phyloP scores from a whole-genome alignment of 2,113 vertebrate species.

The Raja brachyura region DNA sequence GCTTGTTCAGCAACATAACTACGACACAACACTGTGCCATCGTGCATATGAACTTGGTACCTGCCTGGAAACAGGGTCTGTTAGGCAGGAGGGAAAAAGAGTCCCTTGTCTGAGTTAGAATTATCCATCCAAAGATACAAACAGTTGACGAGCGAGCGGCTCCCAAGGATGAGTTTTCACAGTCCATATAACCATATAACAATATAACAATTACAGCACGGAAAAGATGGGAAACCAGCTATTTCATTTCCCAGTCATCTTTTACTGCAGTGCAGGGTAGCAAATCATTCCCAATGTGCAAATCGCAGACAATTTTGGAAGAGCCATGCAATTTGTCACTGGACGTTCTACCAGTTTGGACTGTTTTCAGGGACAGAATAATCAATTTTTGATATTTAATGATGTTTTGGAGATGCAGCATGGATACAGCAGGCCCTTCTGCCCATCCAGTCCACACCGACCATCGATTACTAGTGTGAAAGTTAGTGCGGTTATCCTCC shows the following conservation, averaged over 20 bases:
- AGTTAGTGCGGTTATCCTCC: no score
- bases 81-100: neutral
- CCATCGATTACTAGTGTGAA: no score
- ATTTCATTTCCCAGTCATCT: neutral
- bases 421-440: no score
- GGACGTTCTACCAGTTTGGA: neutral
- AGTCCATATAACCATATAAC: no score
- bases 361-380: neutral
- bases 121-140: neutral
- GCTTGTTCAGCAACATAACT: no score
- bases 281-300: neutral
- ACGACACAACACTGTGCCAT: no score
- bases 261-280: neutral
- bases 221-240: neutral
- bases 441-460: no score
- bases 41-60: neutral
- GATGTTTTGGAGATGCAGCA: no score
- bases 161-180: neutral
- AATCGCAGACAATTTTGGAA: neutral
- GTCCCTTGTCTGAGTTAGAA: neutral
- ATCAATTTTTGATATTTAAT: no score
- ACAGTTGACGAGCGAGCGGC: neutral
- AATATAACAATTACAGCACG: no score
- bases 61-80: neutral
- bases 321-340: neutral